Evolutionary conservation across 1,140 invertebrate genomes (phyloP), one percentile per base, ranked within the genome.

Genomic region (Aradophagus sp.): DNA sequence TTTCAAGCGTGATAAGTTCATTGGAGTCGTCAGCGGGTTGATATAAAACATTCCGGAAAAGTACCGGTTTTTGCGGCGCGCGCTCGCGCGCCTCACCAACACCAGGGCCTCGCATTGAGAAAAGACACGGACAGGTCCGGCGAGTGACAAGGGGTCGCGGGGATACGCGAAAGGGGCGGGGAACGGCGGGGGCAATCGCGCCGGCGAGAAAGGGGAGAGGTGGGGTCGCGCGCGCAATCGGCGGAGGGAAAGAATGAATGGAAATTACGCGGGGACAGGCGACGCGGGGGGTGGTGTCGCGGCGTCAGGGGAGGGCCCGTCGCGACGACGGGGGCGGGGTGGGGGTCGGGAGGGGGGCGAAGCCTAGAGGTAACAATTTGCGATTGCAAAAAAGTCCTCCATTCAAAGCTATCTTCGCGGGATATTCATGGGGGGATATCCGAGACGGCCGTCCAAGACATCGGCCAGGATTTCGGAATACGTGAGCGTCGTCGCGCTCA

Each of bases 211-310:
- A 44, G 19, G 11, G 42, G 14, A 44, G 27, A 34, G 56, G 34
- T 16, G 31, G 27, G 17, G 65, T 14, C n/a, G 55, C 6, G 23
- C 26, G 52, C 47, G 23, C 15, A 31, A 15, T 32, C 41, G 32
- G 20, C n/a, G 27, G 48, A 23, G 56, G 63, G 53, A 77, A 78
- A 78, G 76, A 62, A 70, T 62, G 80, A 82, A 82, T 82, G 81
- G 79, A 83, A 78, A 80, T 78, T 75, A 78, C 61, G 77, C 48
- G 62, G 74, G 77, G 76, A 80, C 66, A 68, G 73, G 76, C 77
- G 50, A 56, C 41, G 47, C 35, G 42, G 48, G 56, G 67, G 39
- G 8, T 59, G 61, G 66, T 71, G 27, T 29, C 11, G 27, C 68
- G 62, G 61, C 58, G 74, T 14, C 32, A 12, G 14, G 70, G 58